Evolutionary conservation across 1,140 invertebrate genomes (phyloP).

Genomic region (Neodiprion virginianus): DNA sequence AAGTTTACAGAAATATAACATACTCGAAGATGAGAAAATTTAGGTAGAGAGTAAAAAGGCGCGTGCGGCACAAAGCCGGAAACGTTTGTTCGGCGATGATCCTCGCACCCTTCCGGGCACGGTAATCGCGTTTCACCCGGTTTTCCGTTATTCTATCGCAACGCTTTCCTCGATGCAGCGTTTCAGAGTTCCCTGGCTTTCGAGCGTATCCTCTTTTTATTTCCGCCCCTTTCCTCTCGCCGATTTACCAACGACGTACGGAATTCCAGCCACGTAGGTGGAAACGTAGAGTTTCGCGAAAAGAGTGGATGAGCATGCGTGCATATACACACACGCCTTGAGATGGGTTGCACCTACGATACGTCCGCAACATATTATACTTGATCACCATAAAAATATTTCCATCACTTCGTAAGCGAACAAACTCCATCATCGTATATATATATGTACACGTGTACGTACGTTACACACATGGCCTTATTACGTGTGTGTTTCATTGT

Average conservation of each 20-base stretch:
- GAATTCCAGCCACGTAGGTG: background rate
- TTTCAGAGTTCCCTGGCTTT: background rate
- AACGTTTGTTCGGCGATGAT: background rate
- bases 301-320: background rate
- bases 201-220: background rate
- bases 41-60: too few relatives aligned
- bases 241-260: background rate
- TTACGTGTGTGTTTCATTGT: too few relatives aligned
- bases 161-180: background rate
- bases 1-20: too few relatives aligned
- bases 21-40: too few relatives aligned
- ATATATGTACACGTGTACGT: background rate
- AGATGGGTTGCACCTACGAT: background rate
- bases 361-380: constrained; percentile 38
- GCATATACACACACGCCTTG: too few relatives aligned
- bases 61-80: too few relatives aligned
- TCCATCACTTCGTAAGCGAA: constrained; percentile 51
- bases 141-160: background rate
- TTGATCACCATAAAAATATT: constrained; percentile 61
- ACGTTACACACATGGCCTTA: background rate
- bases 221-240: background rate
- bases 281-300: background rate
- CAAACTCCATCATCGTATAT: constrained; percentile 34
- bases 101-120: background rate
- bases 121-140: background rate